These are phyloP conservation scores for Abramis brama DNA, from an alignment of 2,113 vertebrate genomes.

Conservation along the genomic window DNA sequence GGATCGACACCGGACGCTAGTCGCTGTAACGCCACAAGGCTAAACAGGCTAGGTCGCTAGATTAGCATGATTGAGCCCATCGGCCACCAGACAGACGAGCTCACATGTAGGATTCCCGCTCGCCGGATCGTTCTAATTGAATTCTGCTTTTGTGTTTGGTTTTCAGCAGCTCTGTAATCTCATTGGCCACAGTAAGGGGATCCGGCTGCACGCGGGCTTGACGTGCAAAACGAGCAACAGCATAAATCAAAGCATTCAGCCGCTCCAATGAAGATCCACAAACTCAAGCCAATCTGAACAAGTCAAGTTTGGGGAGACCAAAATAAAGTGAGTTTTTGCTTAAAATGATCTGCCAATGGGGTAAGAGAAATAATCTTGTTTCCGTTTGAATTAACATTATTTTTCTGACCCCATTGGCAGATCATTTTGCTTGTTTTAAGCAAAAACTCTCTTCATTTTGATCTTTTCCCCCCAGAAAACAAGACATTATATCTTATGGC, in stretches of 20 bases:
- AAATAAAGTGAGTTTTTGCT: too few species aligned
- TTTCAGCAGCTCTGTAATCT: slow-evolving; percentile 8
- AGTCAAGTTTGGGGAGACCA: neutral
- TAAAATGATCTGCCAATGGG: too few species aligned
- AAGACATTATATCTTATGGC: too few species aligned
- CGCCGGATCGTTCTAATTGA: slow-evolving; percentile 1
- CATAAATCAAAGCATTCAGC: slow-evolving; percentile 16
- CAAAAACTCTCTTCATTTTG: too few species aligned
- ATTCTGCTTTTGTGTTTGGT: slow-evolving; percentile 32
- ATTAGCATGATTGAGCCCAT: neutral
- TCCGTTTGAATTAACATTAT: too few species aligned
- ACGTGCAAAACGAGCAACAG: slow-evolving; percentile 8
- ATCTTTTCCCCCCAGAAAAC: too few species aligned
- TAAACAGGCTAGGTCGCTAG: neutral
- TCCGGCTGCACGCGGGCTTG: neutral
- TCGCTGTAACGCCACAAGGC: neutral
- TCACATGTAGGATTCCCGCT: slow-evolving; percentile 12
- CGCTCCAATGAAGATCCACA: neutral
- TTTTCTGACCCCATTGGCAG: too few species aligned
- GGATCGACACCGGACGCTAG: neutral
- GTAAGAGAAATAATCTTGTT: too few species aligned
- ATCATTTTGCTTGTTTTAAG: too few species aligned
- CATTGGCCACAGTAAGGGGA: slow-evolving; percentile 45
- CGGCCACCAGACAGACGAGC: neutral
- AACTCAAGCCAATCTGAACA: neutral